Conservation (phyloP, 2,113 vertebrate genomes). For the Eolophus roseicapilla region DNA sequence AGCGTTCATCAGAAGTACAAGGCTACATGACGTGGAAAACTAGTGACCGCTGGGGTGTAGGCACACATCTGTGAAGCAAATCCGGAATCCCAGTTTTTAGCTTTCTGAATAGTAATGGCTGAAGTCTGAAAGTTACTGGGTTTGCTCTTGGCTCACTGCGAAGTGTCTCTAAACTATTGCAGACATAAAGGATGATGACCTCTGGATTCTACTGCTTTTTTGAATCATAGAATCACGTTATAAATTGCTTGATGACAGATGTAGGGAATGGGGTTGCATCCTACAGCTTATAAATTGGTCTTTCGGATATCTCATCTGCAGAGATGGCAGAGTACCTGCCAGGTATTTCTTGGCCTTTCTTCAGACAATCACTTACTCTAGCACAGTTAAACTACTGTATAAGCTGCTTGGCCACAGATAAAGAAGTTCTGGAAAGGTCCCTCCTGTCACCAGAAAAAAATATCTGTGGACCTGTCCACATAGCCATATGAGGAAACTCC, state of each 20-base stretch:
- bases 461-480: neutral
- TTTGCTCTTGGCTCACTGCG: neutral
- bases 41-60: neutral
- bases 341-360: neutral
- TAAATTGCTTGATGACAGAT: neutral
- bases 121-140: neutral
- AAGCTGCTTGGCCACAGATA: neutral
- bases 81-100: neutral
- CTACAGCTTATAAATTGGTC: neutral
- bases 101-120: neutral
- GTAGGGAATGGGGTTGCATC: neutral
- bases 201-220: neutral
- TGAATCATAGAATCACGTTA: neutral
- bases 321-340: neutral
- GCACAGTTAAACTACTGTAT: neutral
- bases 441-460: neutral
- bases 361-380: conserved; percentile 28
- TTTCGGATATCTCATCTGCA: neutral
- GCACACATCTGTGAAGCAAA: neutral
- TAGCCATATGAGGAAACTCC: neutral
- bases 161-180: neutral
- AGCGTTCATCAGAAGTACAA: neutral
- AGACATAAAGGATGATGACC: neutral
- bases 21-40: neutral
- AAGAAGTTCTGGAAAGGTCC: neutral